Evolutionary conservation across 2,113 vertebrate species (phyloP), one percentile per base, ranked within the genome.

Genomic region (Lepisosteus osseus): DNA sequence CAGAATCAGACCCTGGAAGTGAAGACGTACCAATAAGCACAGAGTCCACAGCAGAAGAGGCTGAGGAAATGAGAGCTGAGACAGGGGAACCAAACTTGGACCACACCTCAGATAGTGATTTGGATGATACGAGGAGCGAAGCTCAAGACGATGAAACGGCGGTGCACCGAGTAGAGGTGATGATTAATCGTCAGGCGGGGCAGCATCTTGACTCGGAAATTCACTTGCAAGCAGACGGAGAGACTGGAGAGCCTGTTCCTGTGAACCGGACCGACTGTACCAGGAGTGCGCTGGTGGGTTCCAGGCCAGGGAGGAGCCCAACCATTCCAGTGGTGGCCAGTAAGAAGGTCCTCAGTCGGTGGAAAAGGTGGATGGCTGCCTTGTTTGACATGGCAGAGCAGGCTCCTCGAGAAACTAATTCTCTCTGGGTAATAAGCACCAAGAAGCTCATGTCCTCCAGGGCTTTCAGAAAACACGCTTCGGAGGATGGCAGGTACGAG

Each of bases 301-400:
- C 63, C 51, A 40, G 29, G 43, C 1, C 6, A 57, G 6, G 42
- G 1, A 55, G n/a, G 15, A 69, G 43, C 54, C 54, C 51, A 41
- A 11, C 41, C 0, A 15, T 6, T 0, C 41, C 47, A 0, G 44
- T 44, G 0, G 68, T 61, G 1, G 70, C 82, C 45, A 84, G 85
- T 11, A 6, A 40, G 0, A 4, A 40, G 0, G 55, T 76, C 0
- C 76, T 82, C 0, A 0, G 12, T 8, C 73, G 43, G 0, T 93
- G 91, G 89, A 86, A 80, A 43, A 72, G 0, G 0, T 93, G 92
- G 92, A 79, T 92, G 8, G 47, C 59, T 73, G 2, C 57, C 66
- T 0, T 80, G 85, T 63, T 74, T 70, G 41, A 11, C 4, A 71
- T 55, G 69, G 3, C n/a, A 0, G 5, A 0, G 0, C n/a, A 0